These are phyloP conservation scores for Urophycis tenuis DNA, from an alignment of 2,797 vertebrate genomes.

Conservation along the genomic window DNA sequence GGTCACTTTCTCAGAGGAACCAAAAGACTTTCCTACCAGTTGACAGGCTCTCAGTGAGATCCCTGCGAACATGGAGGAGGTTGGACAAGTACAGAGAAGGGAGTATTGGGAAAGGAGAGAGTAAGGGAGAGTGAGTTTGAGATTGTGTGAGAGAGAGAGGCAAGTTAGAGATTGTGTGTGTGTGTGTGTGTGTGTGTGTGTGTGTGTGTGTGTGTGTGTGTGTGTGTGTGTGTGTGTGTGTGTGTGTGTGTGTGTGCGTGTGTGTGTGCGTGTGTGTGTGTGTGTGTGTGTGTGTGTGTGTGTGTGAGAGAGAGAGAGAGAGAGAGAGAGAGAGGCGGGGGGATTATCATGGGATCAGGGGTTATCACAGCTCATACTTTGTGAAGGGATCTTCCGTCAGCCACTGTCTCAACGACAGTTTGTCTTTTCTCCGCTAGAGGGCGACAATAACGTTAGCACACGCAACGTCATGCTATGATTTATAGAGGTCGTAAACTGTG, in stretches of 20 bases:
- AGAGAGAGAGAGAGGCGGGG: neutral
- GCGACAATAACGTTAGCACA: neutral
- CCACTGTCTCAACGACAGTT: neutral
- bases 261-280: too few species aligned
- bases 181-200: too few species aligned
- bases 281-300: too few species aligned
- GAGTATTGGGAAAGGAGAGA: neutral
- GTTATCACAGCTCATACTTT: neutral
- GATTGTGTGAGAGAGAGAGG: neutral
- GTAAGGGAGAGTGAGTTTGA: too few species aligned
- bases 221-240: too few species aligned
- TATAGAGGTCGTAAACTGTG: neutral
- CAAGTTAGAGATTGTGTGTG: too few species aligned
- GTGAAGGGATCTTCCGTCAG: neutral
- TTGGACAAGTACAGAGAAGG: neutral
- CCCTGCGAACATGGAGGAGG: neutral
- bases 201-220: too few species aligned
- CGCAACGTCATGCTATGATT: neutral
- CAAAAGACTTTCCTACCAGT: constrained; percentile 1
- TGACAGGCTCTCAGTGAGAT: neutral
- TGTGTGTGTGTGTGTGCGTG: too few species aligned
- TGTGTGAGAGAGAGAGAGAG: neutral
- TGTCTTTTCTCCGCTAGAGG: neutral
- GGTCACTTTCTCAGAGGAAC: constrained; percentile 42
- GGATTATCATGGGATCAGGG: neutral